phyloP scores from a whole-genome alignment of 2,888 invertebrate species.

The Zhengitettix transpicula region DNA sequence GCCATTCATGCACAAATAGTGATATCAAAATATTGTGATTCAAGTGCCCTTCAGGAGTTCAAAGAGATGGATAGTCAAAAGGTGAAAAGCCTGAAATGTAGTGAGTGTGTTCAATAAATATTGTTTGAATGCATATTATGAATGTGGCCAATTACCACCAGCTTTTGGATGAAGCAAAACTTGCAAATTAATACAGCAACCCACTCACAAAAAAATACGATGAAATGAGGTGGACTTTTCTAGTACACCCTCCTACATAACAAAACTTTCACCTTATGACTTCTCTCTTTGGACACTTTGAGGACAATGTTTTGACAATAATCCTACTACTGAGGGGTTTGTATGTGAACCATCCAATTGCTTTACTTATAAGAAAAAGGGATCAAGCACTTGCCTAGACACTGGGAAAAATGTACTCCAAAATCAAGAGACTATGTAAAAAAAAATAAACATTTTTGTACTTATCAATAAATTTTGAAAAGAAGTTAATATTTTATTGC shows the following conservation, averaged over 20 bases:
- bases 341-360: neutral
- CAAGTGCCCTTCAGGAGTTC: too few relatives aligned
- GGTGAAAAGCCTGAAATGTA: too few relatives aligned
- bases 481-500: neutral
- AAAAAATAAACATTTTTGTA: neutral
- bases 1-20: too few relatives aligned
- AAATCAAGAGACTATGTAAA: neutral
- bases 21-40: too few relatives aligned
- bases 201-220: neutral
- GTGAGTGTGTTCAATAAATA: too few relatives aligned
- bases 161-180: too few relatives aligned
- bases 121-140: too few relatives aligned
- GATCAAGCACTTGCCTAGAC: neutral
- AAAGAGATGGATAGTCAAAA: too few relatives aligned
- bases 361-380: neutral
- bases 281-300: neutral
- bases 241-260: neutral
- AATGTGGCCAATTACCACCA: too few relatives aligned
- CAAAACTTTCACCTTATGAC: neutral
- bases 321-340: neutral
- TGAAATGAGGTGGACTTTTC: neutral
- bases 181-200: neutral
- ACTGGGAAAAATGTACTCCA: neutral
- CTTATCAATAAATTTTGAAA: neutral
- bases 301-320: neutral